These are phyloP conservation scores for Temnothorax nylanderi DNA, from an alignment of 1,140 invertebrate species.

Conservation along the genomic window DNA sequence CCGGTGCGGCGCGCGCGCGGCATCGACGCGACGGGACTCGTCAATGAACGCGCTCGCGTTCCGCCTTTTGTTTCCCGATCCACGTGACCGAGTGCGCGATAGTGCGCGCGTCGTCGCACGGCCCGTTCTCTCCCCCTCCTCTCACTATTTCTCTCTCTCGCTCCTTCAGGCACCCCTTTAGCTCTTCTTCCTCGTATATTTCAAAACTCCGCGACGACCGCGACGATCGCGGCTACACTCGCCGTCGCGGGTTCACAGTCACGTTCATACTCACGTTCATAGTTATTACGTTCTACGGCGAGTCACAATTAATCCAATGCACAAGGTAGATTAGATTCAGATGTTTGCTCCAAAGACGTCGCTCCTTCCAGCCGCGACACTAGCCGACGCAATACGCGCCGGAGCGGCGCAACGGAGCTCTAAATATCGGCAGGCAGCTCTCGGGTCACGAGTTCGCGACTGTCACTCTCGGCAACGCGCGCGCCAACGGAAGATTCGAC, in stretches of 20 bases:
- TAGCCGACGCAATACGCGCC: not conserved
- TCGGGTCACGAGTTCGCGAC: slow-evolving; percentile 29
- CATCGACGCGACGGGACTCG: slow-evolving; percentile 11
- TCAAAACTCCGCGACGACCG: not conserved
- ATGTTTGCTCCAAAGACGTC: not conserved
- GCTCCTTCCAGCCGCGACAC: not conserved
- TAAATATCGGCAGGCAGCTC: slow-evolving; percentile 24
- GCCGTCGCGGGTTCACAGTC: not conserved
- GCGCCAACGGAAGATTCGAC: slow-evolving; percentile 67
- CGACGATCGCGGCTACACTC: not conserved
- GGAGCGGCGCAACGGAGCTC: not conserved
- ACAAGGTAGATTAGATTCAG: no score
- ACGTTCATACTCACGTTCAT: not conserved
- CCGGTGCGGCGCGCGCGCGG: slow-evolving; percentile 26
- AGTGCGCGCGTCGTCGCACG: slow-evolving; percentile 36
- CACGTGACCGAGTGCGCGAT: slow-evolving; percentile 47
- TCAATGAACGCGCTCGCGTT: slow-evolving; percentile 51
- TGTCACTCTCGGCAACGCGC: slow-evolving; percentile 66
- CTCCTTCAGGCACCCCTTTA: no score
- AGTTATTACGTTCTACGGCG: no score
- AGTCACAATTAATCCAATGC: no score
- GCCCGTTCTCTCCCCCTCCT: not conserved
- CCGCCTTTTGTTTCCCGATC: slow-evolving; percentile 44
- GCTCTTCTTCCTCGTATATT: not conserved
- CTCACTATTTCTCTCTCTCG: not conserved